Percentiles rank a stretch among this genome's conserved stretches.
Evolutionary conservation across 2,888 invertebrate species (phyloP).

Genomic region (Scaptodrosophila latifasciaeformis): DNA sequence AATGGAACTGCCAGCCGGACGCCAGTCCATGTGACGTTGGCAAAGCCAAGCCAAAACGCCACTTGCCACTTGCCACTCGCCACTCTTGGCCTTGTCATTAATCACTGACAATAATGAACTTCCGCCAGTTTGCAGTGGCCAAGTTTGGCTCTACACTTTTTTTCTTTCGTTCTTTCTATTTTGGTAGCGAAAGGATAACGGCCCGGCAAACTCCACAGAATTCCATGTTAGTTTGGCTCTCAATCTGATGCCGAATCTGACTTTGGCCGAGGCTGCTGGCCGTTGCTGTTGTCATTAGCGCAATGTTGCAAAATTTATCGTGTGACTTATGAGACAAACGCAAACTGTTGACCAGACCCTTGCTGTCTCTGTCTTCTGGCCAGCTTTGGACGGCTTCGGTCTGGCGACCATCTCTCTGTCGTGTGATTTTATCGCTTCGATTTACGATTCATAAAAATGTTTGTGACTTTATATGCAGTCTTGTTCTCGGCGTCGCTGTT

Average conservation of each 20-base stretch:
- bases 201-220: too few species aligned
- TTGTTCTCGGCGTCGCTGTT: too few species aligned
- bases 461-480: constrained; percentile 53
- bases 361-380: constrained; percentile 9
- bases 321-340: constrained; percentile 56
- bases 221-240: too few species aligned
- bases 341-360: constrained; percentile 17
- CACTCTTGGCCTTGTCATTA: constrained; percentile 49
- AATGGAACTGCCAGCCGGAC: constrained; percentile 44
- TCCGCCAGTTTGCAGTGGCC: constrained; percentile 63
- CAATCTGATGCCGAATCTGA: too few species aligned
- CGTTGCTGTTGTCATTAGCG: constrained; percentile 57
- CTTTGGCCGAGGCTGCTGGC: constrained; percentile 1
- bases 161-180: too few species aligned
- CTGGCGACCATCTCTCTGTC: constrained; percentile 35
- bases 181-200: too few species aligned
- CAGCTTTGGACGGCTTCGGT: constrained; percentile 11
- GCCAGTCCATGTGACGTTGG: constrained; percentile 46
- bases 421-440: constrained; percentile 67
- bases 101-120: constrained; percentile 74
- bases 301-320: constrained; percentile 70
- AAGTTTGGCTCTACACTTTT: constrained; percentile 34
- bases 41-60: constrained; percentile 27
- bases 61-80: constrained; percentile 21
- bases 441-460: constrained; percentile 70